Base-by-base conservation (phyloP, 2,797 vertebrate genomes). In the Silurus aristotelis region DNA sequence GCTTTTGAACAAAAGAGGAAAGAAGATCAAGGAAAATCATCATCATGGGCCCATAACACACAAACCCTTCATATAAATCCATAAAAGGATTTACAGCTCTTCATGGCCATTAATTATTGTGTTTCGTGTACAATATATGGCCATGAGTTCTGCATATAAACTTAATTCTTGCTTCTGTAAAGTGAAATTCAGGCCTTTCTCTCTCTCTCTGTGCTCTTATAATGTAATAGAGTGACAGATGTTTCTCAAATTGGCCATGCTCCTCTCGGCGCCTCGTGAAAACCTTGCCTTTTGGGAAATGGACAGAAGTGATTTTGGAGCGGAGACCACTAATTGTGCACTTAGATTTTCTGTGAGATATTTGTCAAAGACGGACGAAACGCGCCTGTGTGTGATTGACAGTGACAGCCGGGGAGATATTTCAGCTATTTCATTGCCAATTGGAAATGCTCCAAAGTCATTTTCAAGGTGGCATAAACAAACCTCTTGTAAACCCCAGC, bases 151-250 rank as follows among this genome's bases (percentile, higher is more conserved):
- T 63, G 17, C 46, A 76, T 72, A 38, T 80, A 61, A 81, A 84
- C 58, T 87, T 71, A 79, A 82, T 79, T 87, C 31, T 79, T 85
- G 68, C 31, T 67, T n/a, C 52, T 82, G 73, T 81, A 67, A 80
- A 64, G 56, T 67, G 81, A 68, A 90, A 86, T 87, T 90, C 92
- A 88, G 90, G 92, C 93, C 91, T 63, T 63, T 63, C 90, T 93
- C 48, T 52, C 48, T 52, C 90, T 93, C 93, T 94, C 94, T 71
- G 83, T 91, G 92, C 92, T 92, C 93, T 94, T 95, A 94, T 95
- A 95, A 93, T 94, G 94, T 94, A 93, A 93, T 92, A 92, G 94
- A 94, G 93, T 95, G 94, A 95, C 95, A 96, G 95, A 96, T 96
- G 95, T 95, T 96, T 95, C 94, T 95, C 94, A 95, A 95, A 95